Conservation (phyloP, 2,113 vertebrate species). For the Etheostoma spectabile region DNA sequence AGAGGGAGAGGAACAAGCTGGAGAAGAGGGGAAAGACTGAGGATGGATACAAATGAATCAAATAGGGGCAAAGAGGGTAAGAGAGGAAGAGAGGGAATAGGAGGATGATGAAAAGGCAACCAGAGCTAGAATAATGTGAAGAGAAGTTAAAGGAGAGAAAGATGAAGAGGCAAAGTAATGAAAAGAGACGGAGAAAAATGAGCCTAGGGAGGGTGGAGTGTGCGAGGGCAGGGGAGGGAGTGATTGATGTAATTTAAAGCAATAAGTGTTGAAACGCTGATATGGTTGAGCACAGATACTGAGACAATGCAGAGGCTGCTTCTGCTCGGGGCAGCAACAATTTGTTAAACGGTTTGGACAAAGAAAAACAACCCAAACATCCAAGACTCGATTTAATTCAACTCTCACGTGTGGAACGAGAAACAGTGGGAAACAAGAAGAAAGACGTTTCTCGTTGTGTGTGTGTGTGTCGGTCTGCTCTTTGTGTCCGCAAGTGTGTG, state of each 20-base stretch:
- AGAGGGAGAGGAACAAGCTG: constrained; percentile 40
- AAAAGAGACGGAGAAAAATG: constrained; percentile 83
- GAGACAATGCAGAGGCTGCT: constrained; percentile 76
- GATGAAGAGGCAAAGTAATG: constrained; percentile 84
- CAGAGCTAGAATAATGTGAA: constrained; percentile 78
- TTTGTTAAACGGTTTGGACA: constrained; percentile 81
- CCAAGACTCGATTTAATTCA: constrained; percentile 77
- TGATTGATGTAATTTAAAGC: constrained; percentile 88
- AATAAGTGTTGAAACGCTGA: constrained; percentile 86
- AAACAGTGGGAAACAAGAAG: constrained; percentile 55
- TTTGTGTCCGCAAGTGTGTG: constrained; percentile 15
- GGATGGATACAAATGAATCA: constrained; percentile 64
- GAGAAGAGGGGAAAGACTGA: constrained; percentile 68
- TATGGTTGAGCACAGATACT: constrained; percentile 78
- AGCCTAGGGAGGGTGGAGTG: constrained; percentile 72
- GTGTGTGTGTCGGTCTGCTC: background rate
- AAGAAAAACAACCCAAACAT: constrained; percentile 74
- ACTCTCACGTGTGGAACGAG: constrained; percentile 66
- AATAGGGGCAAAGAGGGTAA: constrained; percentile 65
- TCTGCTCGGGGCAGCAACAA: constrained; percentile 75
- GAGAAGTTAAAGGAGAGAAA: constrained; percentile 83
- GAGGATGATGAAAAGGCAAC: constrained; percentile 81
- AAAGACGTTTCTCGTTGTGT: constrained; percentile 10
- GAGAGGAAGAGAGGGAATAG: constrained; percentile 54
- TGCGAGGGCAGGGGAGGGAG: constrained; percentile 74